Conservation (phyloP, 2,888 invertebrate species). For the Linnaemya vulpina region DNA sequence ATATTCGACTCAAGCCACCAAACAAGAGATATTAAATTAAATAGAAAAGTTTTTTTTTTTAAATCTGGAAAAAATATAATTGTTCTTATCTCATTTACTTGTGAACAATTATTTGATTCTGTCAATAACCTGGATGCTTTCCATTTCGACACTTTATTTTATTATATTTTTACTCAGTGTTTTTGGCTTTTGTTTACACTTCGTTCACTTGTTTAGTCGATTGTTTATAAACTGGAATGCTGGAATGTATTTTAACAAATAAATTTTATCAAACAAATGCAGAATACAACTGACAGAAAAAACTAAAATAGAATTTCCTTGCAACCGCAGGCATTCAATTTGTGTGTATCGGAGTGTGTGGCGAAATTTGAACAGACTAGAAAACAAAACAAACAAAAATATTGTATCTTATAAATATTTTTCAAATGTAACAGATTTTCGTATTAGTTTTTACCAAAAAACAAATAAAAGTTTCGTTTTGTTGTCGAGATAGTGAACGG, state of each 20-base stretch:
- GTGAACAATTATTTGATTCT: neutral
- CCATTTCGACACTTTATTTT: neutral
- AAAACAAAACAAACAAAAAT: neutral
- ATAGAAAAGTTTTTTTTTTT: too few relatives aligned
- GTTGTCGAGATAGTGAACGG: constrained; percentile 1
- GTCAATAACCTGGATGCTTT: neutral
- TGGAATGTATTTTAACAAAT: constrained; percentile 25
- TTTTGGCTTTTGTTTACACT: constrained; percentile 13
- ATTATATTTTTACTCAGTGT: neutral
- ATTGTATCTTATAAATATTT: neutral
- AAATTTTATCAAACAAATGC: constrained; percentile 1
- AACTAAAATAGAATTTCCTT: constrained; percentile 11
- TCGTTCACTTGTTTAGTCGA: constrained; percentile 22
- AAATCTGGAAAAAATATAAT: too few relatives aligned
- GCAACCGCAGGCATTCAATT: constrained; percentile 12
- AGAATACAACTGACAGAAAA: neutral
- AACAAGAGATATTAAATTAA: too few relatives aligned
- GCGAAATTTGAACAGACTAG: neutral
- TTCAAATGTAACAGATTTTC: neutral
- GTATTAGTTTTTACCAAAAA: constrained; percentile 14
- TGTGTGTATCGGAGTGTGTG: neutral
- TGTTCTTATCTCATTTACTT: too few relatives aligned
- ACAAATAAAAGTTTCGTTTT: constrained; percentile 34
- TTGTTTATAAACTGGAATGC: constrained; percentile 27
- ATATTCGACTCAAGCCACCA: too few relatives aligned